Evolutionary conservation across 2,797 vertebrate species (phyloP).

Genomic region (Liasis olivaceus): DNA sequence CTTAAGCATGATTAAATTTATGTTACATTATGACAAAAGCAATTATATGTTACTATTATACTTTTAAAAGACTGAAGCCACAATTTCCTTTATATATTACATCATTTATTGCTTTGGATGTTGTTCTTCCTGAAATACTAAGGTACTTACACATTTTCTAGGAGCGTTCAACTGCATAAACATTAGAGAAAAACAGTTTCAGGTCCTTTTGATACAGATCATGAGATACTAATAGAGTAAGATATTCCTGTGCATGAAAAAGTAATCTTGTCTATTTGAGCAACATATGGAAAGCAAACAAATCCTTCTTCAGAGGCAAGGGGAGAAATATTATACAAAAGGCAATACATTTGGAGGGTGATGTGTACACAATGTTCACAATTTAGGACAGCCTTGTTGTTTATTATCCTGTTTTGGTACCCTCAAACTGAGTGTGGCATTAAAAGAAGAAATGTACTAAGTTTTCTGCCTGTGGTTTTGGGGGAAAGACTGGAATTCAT

Average conservation of each 20-base stretch:
- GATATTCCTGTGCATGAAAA: slow-evolving; percentile 17
- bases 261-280: neutral
- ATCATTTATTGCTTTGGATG: neutral
- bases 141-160: slow-evolving; percentile 5
- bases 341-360: neutral
- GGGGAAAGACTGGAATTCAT: neutral
- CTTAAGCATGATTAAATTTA: neutral
- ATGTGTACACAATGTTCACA: neutral
- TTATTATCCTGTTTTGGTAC: neutral
- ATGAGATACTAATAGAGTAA: slow-evolving; percentile 25
- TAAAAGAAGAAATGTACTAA: neutral
- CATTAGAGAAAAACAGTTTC: slow-evolving; percentile 7
- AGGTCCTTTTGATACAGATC: slow-evolving; percentile 25
- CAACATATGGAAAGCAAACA: neutral
- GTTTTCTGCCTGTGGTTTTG: neutral
- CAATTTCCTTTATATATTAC: neutral
- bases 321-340: neutral
- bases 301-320: neutral
- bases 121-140: neutral
- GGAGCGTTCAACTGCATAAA: slow-evolving; percentile 2
- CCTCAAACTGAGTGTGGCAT: neutral
- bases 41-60: neutral
- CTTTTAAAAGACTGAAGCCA: neutral
- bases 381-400: neutral
- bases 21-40: neutral